These are phyloP conservation scores for Hermetia illucens DNA, from an alignment of 1,140 invertebrate species.

Conservation along the genomic window DNA sequence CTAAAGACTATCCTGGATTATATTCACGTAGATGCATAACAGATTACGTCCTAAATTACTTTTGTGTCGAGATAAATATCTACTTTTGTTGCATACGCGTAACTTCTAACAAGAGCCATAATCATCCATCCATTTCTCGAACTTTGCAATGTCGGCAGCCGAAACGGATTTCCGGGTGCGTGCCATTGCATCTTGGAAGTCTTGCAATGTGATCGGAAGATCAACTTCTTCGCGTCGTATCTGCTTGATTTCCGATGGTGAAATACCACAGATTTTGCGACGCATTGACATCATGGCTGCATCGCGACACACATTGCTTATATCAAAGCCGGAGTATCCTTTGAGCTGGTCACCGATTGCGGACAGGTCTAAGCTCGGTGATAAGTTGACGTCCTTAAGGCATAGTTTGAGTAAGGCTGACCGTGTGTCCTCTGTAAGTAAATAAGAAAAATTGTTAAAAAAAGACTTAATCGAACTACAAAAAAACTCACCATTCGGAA, in stretches of 20 bases:
- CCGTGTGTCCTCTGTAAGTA: conserved; percentile 51
- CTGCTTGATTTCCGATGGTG: conserved; percentile 82
- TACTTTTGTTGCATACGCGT: too few relatives aligned
- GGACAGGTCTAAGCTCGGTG: conserved; percentile 60
- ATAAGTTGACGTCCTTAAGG: conserved; percentile 75
- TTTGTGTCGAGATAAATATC: too few relatives aligned
- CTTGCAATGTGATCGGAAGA: conserved; percentile 72
- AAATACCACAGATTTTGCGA: conserved; percentile 79
- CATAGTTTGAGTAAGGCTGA: conserved; percentile 81
- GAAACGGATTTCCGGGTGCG: conserved; percentile 93
- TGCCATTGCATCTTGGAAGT: conserved; percentile 77
- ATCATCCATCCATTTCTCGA: conserved; percentile 93
- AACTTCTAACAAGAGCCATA: conserved; percentile 69
- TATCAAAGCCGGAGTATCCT: conserved; percentile 95
- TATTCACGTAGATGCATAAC: too few relatives aligned
- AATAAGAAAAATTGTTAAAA: neutral
- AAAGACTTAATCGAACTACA: neutral
- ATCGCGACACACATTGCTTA: conserved; percentile 96
- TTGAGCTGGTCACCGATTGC: conserved; percentile 70
- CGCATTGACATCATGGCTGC: conserved; percentile 99
- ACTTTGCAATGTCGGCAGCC: conserved; percentile 80
- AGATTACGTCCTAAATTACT: too few relatives aligned
- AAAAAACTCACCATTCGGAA: conserved; percentile 61
- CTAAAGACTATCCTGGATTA: too few relatives aligned
- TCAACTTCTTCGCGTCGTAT: conserved; percentile 90